Evolutionary conservation across 2,888 invertebrate species (phyloP).

Genomic region (Elysia crispata): DNA sequence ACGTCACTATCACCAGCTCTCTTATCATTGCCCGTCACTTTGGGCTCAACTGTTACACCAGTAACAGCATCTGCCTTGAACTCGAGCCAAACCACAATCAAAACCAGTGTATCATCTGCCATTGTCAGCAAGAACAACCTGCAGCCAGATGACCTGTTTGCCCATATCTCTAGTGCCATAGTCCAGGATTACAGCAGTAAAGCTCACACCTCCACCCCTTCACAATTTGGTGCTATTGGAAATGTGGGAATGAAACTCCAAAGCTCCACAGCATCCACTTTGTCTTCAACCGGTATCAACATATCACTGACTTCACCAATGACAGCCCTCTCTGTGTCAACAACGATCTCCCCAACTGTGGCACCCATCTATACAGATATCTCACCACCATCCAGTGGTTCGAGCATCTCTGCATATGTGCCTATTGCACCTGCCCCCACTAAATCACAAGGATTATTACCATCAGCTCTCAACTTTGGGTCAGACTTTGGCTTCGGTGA

Average conservation of each 20-base stretch:
- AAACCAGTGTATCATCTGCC: conserved; percentile 15
- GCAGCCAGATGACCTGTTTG: conserved; percentile 43
- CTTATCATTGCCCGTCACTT: conserved; percentile 23
- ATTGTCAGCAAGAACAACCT: conserved; percentile 35
- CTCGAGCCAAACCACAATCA: conserved; percentile 15
- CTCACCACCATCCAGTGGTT: too few species aligned
- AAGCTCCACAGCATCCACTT: neutral
- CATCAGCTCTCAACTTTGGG: conserved; percentile 30
- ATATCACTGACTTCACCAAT: neutral
- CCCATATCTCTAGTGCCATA: conserved; percentile 31
- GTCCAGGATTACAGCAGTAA: neutral
- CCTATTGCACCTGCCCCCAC: conserved; percentile 47
- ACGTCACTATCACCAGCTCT: conserved; percentile 24
- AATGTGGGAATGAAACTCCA: neutral
- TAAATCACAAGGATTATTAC: conserved; percentile 15
- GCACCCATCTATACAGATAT: too few species aligned
- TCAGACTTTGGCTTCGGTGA: conserved; percentile 33
- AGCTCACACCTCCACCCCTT: conserved; percentile 2
- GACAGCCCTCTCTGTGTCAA: neutral
- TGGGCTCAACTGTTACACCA: conserved; percentile 11
- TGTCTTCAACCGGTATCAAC: neutral
- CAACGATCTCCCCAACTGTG: conserved; percentile 9
- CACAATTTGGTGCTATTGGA: neutral
- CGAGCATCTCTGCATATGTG: conserved; percentile 11
- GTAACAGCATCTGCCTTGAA: conserved; percentile 6